Conservation (phyloP, 2,797 vertebrate genomes). For the Cuculus canorus region DNA sequence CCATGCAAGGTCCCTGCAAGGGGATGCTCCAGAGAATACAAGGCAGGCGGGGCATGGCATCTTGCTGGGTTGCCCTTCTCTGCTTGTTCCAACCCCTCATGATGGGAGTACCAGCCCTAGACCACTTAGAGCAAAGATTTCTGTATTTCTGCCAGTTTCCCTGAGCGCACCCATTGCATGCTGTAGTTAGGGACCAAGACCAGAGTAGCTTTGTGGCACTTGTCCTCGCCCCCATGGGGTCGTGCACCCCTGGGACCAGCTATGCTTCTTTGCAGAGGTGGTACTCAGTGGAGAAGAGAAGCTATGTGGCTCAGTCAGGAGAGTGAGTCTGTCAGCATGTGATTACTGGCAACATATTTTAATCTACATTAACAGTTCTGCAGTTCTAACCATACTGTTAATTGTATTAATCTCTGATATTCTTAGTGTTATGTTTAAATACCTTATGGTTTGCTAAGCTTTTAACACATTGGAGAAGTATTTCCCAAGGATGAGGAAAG, state of each 20-base stretch:
- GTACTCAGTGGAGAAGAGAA: not conserved
- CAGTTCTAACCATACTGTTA: not conserved
- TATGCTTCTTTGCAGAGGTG: not conserved
- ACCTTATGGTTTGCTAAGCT: not conserved
- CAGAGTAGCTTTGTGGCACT: not conserved
- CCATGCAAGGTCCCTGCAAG: rapidly evolving
- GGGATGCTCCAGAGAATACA: not conserved
- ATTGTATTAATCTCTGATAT: not conserved
- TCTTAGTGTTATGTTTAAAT: not conserved
- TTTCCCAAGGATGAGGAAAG: not conserved
- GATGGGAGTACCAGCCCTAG: not conserved
- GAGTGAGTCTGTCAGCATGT: not conserved
- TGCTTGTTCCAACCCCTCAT: not conserved
- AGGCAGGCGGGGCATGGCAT: not conserved
- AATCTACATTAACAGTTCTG: not conserved
- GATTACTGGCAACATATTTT: not conserved
- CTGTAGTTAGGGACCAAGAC: not conserved
- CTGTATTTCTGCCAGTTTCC: rapidly evolving
- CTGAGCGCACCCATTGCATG: not conserved
- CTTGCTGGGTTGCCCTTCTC: not conserved
- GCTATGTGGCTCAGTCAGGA: not conserved
- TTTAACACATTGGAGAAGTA: not conserved
- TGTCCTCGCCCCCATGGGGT: rapidly evolving
- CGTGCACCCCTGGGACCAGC: not conserved
- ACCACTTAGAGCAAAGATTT: not conserved